Evolutionary conservation across 2,113 vertebrate species (phyloP).

Genomic region (Pluvialis apricaria): DNA sequence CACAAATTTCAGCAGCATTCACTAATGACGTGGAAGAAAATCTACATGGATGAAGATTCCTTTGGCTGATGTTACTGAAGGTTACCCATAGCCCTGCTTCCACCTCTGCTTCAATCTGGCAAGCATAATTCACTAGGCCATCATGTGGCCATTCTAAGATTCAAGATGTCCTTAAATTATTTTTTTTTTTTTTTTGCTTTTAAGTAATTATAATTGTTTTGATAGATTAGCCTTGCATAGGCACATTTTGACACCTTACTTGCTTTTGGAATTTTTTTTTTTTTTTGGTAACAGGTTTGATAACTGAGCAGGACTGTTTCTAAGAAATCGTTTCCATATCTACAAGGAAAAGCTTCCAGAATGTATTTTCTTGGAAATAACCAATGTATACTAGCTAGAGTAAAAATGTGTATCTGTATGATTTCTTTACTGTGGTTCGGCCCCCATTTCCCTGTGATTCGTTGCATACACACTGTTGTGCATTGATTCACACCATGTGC

Average conservation of each 20-base stretch:
- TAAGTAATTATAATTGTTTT: not conserved
- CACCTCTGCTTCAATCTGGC: not conserved
- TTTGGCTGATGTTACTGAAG: not conserved
- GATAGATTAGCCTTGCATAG: not conserved
- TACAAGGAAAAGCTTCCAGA: not conserved
- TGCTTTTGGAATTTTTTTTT: not conserved
- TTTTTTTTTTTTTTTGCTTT: not conserved
- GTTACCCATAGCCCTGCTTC: not conserved
- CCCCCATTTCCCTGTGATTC: not conserved
- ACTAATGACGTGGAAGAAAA: not conserved
- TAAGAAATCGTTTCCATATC: not conserved
- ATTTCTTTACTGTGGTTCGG: not conserved
- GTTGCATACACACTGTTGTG: rapidly evolving
- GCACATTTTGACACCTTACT: not conserved
- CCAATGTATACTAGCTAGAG: not conserved
- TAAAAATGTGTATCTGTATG: not conserved
- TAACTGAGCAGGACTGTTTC: not conserved
- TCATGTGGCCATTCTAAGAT: not conserved
- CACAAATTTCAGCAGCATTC: not conserved
- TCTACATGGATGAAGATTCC: not conserved
- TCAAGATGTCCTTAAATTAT: not conserved
- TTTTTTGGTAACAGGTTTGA: not conserved
- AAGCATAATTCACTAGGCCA: not conserved
- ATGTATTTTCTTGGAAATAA: not conserved
- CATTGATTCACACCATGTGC: not conserved